These are phyloP conservation scores for Homalodisca vitripennis DNA, from an alignment of 1,140 invertebrate species.

Conservation along the genomic window DNA sequence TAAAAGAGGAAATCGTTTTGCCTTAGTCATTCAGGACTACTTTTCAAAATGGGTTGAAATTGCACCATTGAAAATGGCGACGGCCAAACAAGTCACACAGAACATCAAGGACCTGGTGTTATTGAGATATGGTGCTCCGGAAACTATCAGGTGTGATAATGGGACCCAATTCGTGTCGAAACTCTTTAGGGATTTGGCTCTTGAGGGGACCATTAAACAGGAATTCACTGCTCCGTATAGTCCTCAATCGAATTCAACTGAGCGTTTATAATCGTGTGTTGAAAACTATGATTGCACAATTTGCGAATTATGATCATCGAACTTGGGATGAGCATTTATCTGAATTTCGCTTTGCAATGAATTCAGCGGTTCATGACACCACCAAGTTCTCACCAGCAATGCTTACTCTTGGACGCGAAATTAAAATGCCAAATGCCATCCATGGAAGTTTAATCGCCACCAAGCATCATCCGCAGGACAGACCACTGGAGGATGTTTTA, in stretches of 20 bases:
- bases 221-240: conserved; percentile 43
- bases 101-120: not conserved
- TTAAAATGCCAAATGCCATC: conserved; percentile 36
- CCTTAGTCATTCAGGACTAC: conserved; percentile 47
- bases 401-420: conserved; percentile 46
- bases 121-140: conserved; percentile 21
- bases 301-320: conserved; percentile 44
- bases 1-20: conserved; percentile 42
- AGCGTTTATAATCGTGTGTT: conserved; percentile 50
- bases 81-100: conserved; percentile 1
- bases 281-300: conserved; percentile 47
- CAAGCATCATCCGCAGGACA: not conserved
- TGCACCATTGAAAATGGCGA: conserved; percentile 35
- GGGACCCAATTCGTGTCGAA: conserved; percentile 8
- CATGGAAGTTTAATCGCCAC: not conserved
- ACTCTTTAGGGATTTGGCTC: not conserved
- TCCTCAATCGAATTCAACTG: conserved; percentile 48
- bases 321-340: conserved; percentile 45
- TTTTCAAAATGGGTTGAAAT: conserved; percentile 48
- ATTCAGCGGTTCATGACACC: conserved; percentile 45
- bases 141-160: conserved; percentile 16
- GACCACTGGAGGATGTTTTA: not conserved
- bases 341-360: conserved; percentile 48
- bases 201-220: not conserved
- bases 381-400: conserved; percentile 47